These are phyloP conservation scores for Coptotermes formosanus DNA, from an alignment of 1,140 invertebrate genomes.

Conservation along the genomic window DNA sequence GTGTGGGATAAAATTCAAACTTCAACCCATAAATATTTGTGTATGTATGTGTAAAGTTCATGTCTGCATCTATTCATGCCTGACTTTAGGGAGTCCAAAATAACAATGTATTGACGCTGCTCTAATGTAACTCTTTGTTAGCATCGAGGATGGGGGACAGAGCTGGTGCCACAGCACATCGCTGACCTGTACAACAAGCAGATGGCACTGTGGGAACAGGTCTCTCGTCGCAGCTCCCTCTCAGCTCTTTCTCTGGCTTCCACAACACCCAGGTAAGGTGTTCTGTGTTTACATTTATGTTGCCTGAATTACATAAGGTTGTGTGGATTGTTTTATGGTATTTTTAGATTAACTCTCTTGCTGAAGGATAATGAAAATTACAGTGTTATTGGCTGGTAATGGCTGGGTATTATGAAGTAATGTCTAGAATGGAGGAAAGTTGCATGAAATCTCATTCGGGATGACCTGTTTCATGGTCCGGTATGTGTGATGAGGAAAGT, in stretches of 20 bases:
- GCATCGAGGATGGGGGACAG: slow-evolving; percentile 87
- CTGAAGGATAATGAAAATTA: too few relatives aligned
- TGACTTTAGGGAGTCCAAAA: neutral
- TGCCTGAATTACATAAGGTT: neutral
- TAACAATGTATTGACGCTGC: neutral
- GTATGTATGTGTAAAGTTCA: neutral
- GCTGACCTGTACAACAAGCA: slow-evolving; percentile 75
- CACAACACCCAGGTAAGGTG: slow-evolving; percentile 67
- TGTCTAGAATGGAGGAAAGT: too few relatives aligned
- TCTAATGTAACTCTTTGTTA: slow-evolving; percentile 47
- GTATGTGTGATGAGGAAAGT: too few relatives aligned
- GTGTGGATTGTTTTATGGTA: neutral
- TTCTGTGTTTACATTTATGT: neutral
- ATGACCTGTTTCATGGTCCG: too few relatives aligned
- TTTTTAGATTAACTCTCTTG: neutral
- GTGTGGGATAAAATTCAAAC: too few relatives aligned
- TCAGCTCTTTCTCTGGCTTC: slow-evolving; percentile 85
- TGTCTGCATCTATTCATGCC: too few relatives aligned
- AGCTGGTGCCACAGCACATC: slow-evolving; percentile 76
- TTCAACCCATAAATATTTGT: neutral
- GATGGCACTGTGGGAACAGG: slow-evolving; percentile 84
- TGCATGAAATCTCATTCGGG: too few relatives aligned
- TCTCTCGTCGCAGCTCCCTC: slow-evolving; percentile 80
- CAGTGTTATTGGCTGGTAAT: too few relatives aligned
- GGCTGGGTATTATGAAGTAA: too few relatives aligned